Conservation (phyloP, 2,888 invertebrate species). For the Anaspis maculata region DNA sequence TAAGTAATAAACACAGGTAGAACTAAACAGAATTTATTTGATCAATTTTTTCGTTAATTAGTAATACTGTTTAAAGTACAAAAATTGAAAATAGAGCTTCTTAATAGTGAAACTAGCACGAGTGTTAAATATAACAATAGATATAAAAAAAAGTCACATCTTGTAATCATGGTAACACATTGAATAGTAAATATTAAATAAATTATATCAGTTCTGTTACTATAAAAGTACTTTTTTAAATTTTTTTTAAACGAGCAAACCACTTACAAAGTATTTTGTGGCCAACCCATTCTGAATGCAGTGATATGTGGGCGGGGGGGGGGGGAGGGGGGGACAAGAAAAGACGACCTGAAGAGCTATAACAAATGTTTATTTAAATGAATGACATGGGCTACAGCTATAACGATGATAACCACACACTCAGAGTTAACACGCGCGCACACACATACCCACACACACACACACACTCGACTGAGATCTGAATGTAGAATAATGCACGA, state of each 20-base stretch:
- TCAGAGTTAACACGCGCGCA: constrained; percentile 34
- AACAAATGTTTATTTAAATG: constrained; percentile 41
- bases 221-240: constrained; percentile 28
- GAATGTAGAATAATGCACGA: constrained; percentile 43
- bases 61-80: constrained; percentile 42
- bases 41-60: constrained; percentile 34
- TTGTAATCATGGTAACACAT: constrained; percentile 27
- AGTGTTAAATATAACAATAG: constrained; percentile 32
- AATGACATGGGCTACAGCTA: constrained; percentile 40
- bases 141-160: constrained; percentile 30
- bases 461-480: constrained; percentile 37
- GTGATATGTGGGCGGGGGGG: constrained; percentile 34
- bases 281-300: constrained; percentile 17
- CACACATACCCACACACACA: no score
- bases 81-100: constrained; percentile 36
- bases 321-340: constrained; percentile 25
- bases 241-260: constrained; percentile 16
- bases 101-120: constrained; percentile 36
- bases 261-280: constrained; percentile 27
- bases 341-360: constrained; percentile 38
- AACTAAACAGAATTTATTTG: constrained; percentile 38
- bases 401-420: constrained; percentile 34
- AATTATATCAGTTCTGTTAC: constrained; percentile 29
- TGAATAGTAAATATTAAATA: constrained; percentile 17
- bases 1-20: no score